Conservation (phyloP, 2,113 vertebrate species). For the Patagioenas fasciata region DNA sequence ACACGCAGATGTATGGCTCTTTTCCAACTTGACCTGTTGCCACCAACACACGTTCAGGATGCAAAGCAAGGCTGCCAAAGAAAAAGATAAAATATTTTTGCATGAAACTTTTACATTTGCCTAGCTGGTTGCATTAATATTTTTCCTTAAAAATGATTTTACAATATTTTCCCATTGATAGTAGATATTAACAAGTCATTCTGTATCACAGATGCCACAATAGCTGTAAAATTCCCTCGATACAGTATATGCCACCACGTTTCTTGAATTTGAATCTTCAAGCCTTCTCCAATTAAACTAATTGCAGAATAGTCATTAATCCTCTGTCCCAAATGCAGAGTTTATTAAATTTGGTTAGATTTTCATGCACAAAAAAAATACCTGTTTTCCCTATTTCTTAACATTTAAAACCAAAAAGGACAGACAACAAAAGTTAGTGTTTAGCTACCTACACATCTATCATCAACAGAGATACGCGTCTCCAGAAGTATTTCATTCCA, state of each 20-base stretch:
- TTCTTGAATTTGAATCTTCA: neutral
- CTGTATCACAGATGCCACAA: neutral
- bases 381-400: neutral
- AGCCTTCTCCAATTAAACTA: neutral
- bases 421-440: neutral
- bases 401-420: neutral
- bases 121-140: neutral
- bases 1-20: slow-evolving; percentile 96
- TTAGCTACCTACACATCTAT: neutral
- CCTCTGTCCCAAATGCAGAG: neutral
- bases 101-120: neutral
- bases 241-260: neutral
- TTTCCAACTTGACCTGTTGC: slow-evolving; percentile 98
- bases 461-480: neutral
- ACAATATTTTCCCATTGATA: neutral
- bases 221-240: neutral
- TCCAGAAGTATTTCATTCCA: neutral
- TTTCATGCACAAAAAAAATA: neutral
- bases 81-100: neutral
- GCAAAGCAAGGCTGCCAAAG: slow-evolving; percentile 88
- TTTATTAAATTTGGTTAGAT: neutral
- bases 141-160: neutral
- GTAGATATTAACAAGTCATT: neutral
- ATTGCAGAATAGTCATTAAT: neutral
- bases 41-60: slow-evolving; percentile 94